Evolutionary conservation across 2,888 invertebrate genomes (phyloP).

Genomic region (Archips xylosteana): DNA sequence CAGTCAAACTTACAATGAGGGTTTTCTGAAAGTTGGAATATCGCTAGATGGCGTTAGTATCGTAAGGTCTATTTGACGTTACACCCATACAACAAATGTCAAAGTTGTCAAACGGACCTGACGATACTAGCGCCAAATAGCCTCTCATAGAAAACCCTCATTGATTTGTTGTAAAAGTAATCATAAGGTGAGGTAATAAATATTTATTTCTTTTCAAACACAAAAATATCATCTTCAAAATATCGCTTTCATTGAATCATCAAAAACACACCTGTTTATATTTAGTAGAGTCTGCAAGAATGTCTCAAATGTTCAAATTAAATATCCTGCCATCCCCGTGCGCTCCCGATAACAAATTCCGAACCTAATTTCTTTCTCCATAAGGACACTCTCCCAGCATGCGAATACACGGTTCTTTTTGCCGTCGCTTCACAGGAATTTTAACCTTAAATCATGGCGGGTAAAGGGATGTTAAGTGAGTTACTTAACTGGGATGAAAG

Average conservation of each 20-base stretch:
- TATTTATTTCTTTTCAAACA: neutral
- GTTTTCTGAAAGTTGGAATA: too few relatives aligned
- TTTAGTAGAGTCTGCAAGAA: neutral
- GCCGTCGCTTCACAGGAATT: slow-evolving; percentile 1
- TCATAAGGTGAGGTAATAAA: too few relatives aligned
- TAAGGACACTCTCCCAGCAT: slow-evolving; percentile 2
- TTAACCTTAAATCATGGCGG: neutral
- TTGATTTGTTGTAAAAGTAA: too few relatives aligned
- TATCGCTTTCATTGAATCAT: slow-evolving; percentile 15
- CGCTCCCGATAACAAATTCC: neutral
- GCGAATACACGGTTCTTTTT: neutral
- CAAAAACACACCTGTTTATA: slow-evolving; percentile 17
- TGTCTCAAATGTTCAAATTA: slow-evolving; percentile 30
- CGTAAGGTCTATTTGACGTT: too few relatives aligned
- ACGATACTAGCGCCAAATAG: too few relatives aligned
- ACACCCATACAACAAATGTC: too few relatives aligned
- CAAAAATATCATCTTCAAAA: neutral
- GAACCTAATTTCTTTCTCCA: slow-evolving; percentile 14
- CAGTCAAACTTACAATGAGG: too few relatives aligned
- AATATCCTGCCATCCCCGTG: slow-evolving; percentile 2
- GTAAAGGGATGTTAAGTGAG: slow-evolving; percentile 4
- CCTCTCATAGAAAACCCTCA: too few relatives aligned
- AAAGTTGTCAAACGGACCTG: too few relatives aligned
- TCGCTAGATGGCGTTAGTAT: too few relatives aligned
- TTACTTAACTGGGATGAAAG: slow-evolving; percentile 23